These are phyloP conservation scores for Zhengitettix transpicula DNA, from an alignment of 2,888 invertebrate genomes.

Conservation along the genomic window DNA sequence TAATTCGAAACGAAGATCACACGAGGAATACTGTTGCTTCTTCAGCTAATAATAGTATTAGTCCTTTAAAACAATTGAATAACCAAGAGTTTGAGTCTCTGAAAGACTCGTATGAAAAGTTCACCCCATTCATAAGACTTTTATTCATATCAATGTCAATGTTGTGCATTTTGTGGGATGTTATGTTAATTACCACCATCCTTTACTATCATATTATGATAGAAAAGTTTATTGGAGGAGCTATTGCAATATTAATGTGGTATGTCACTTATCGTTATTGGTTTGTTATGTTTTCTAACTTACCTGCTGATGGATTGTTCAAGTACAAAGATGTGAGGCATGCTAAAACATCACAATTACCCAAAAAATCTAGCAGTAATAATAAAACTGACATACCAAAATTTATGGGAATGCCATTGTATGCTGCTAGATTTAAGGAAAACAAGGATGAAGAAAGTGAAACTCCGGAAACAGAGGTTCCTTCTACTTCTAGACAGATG, in stretches of 20 bases:
- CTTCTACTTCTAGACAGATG: too few relatives aligned
- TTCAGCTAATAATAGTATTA: slow-evolving; percentile 21
- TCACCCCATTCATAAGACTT: slow-evolving; percentile 64
- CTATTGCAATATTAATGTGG: slow-evolving; percentile 79
- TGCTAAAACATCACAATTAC: slow-evolving; percentile 16
- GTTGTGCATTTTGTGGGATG: slow-evolving; percentile 79
- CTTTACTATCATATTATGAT: slow-evolving; percentile 93
- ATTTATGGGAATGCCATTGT: slow-evolving; percentile 71
- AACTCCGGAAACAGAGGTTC: too few relatives aligned
- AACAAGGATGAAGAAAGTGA: too few relatives aligned
- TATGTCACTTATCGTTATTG: slow-evolving; percentile 73
- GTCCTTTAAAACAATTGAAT: slow-evolving; percentile 48
- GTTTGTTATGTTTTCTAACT: slow-evolving; percentile 45
- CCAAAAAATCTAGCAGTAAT: slow-evolving; percentile 15
- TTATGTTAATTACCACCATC: slow-evolving; percentile 84
- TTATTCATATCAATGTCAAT: slow-evolving; percentile 61
- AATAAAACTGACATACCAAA: slow-evolving; percentile 25
- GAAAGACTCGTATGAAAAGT: slow-evolving; percentile 55
- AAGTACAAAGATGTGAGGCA: slow-evolving; percentile 47
- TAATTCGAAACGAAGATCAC: slow-evolving; percentile 65
- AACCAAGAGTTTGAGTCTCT: slow-evolving; percentile 47
- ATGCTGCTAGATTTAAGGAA: slow-evolving; percentile 21
- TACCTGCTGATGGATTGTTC: slow-evolving; percentile 65
- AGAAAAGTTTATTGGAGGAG: slow-evolving; percentile 81
- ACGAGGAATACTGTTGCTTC: slow-evolving; percentile 41